Percentiles rank a stretch among this genome's conserved stretches.
Evolutionary conservation across 2,113 vertebrate species (phyloP).

Genomic region (Coracopsis vasa): DNA sequence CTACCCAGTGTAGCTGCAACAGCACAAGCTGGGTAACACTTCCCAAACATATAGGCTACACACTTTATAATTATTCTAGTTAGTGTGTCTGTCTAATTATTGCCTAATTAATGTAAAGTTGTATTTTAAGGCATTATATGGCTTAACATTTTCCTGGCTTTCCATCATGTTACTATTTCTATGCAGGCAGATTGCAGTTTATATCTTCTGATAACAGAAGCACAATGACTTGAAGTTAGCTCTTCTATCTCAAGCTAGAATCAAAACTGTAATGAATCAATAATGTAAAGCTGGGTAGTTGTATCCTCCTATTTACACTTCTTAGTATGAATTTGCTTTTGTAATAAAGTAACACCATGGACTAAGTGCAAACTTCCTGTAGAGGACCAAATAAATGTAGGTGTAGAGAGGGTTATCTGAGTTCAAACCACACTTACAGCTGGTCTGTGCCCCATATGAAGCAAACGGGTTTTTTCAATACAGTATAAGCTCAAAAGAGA

Average conservation of each 20-base stretch:
- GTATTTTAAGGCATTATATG: background rate
- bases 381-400: background rate
- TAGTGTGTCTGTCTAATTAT: background rate
- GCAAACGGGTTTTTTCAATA: background rate
- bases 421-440: background rate
- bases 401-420: background rate
- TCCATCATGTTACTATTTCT: background rate
- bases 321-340: background rate
- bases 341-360: background rate
- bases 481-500: background rate
- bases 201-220: background rate
- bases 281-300: background rate
- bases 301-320: background rate
- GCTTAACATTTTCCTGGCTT: background rate
- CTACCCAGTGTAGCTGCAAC: background rate
- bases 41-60: background rate
- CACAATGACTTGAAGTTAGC: background rate
- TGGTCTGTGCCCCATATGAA: background rate
- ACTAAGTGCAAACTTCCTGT: background rate
- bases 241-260: background rate
- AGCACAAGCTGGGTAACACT: background rate
- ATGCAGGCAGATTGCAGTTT: too few species aligned
- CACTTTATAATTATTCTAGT: background rate
- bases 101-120: background rate
- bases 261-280: background rate